phyloP scores from a whole-genome alignment of 2,797 vertebrate species.

The Heliangelus exortis region DNA sequence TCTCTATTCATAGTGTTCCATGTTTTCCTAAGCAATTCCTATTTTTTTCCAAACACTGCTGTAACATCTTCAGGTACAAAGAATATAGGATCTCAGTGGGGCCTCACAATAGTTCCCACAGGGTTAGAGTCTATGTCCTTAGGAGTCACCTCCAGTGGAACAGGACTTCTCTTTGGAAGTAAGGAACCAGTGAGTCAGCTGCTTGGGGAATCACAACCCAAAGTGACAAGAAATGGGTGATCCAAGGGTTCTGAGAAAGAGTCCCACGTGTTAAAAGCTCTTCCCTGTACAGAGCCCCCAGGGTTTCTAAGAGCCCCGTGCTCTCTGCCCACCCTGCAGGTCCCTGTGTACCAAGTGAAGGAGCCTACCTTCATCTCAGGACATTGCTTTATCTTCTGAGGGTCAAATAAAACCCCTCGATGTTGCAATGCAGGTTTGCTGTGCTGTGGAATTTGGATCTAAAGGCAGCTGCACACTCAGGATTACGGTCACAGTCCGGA shows the following conservation, averaged over 20 bases:
- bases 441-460: background rate
- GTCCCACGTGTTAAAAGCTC: rapidly evolving
- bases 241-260: background rate
- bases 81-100: background rate
- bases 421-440: background rate
- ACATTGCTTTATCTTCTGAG: background rate
- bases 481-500: rapidly evolving
- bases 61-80: background rate
- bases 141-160: background rate
- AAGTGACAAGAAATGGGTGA: background rate
- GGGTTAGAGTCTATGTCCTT: background rate
- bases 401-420: background rate
- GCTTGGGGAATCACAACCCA: background rate
- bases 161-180: background rate
- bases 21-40: background rate
- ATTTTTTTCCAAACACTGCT: background rate
- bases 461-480: background rate
- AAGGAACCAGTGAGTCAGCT: background rate
- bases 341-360: background rate
- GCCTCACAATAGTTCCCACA: background rate
- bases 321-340: background rate
- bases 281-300: background rate
- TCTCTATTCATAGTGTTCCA: background rate
- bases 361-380: background rate
- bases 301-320: background rate